Conservation (phyloP, 2,113 vertebrate genomes). For the Phocoena phocoena region DNA sequence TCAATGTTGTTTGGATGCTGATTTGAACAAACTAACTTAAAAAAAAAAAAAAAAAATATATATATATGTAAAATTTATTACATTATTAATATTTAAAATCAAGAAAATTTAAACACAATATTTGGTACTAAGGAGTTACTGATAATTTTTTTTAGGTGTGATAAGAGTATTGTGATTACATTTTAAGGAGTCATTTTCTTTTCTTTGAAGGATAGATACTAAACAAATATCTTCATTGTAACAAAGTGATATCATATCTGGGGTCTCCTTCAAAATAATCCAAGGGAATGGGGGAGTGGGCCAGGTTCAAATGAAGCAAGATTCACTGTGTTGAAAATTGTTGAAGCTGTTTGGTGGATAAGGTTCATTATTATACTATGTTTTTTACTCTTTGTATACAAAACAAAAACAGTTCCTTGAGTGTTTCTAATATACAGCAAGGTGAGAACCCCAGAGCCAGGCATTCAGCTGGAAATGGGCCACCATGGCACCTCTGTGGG, state of each 20-base stretch:
- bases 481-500: background rate
- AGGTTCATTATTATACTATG: background rate
- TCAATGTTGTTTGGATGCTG: constrained; percentile 37
- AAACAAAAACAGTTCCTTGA: background rate
- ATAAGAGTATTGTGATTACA: constrained; percentile 42
- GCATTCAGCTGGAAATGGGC: background rate
- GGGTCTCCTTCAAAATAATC: constrained; percentile 8
- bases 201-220: constrained; percentile 8
- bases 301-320: background rate
- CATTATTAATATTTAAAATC: background rate
- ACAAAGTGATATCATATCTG: background rate
- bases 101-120: constrained; percentile 26
- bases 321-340: background rate
- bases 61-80: background rate
- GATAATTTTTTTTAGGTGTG: constrained; percentile 31
- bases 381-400: background rate
- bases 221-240: background rate
- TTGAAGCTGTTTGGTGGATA: background rate
- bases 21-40: background rate
- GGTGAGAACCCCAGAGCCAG: background rate
- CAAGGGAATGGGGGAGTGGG: background rate
- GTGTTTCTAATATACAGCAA: background rate
- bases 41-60: no score
- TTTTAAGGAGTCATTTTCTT: constrained; percentile 31
- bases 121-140: constrained; percentile 41